Percentiles rank a stretch among this genome's conserved stretches.
Conservation (phyloP, 2,888 invertebrate species). For the Brachyptera putata region DNA sequence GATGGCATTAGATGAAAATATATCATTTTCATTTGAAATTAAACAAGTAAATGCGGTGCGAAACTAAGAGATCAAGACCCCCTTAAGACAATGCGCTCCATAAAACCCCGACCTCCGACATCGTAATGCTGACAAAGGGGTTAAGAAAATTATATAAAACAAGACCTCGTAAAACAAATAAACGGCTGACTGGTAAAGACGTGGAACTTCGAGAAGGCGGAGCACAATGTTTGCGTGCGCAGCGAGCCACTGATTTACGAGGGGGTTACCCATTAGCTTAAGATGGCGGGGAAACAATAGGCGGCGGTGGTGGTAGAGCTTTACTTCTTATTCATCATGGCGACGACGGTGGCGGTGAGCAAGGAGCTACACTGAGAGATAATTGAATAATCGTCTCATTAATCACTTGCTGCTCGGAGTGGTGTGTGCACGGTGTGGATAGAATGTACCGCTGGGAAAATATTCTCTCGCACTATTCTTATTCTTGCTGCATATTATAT, state of each 20-base stretch:
- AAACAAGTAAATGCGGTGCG: no score
- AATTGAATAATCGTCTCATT: conserved; percentile 31
- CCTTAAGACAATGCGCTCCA: no score
- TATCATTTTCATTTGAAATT: no score
- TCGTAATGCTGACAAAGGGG: no score
- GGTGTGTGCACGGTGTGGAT: conserved; percentile 1
- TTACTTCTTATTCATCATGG: background rate
- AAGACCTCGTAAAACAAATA: background rate
- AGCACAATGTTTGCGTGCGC: background rate
- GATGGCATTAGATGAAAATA: no score
- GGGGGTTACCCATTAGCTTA: conserved; percentile 18
- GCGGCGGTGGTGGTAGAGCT: background rate
- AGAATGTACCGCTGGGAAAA: conserved; percentile 21
- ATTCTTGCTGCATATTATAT: no score
- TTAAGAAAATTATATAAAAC: no score
- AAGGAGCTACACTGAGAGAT: background rate
- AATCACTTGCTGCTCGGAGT: no score
- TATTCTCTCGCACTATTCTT: no score
- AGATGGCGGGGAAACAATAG: conserved; percentile 14
- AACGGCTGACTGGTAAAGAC: background rate
- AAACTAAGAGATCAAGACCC: no score
- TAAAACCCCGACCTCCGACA: no score
- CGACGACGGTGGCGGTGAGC: background rate
- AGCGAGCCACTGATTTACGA: background rate
- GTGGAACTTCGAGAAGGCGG: background rate